phyloP scores from a whole-genome alignment of 2,888 invertebrate species.

The Timema podura region DNA sequence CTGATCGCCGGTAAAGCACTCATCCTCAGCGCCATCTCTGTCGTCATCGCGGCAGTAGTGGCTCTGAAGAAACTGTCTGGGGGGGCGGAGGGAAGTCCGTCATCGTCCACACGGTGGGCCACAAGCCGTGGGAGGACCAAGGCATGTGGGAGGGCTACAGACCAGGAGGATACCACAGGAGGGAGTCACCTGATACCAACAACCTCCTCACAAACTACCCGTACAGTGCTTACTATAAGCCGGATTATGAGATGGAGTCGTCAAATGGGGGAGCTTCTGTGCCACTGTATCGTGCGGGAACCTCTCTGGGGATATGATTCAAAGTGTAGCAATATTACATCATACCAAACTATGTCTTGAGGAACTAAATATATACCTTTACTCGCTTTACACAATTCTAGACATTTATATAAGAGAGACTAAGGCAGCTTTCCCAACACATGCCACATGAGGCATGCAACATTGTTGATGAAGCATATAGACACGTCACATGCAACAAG shows the following conservation, averaged over 20 bases:
- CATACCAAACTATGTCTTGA: too few relatives aligned
- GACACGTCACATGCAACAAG: too few relatives aligned
- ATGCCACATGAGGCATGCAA: too few relatives aligned
- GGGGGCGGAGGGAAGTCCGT: slow-evolving; percentile 38
- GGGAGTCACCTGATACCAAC: not conserved
- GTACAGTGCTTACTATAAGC: not conserved
- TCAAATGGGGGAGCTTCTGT: too few relatives aligned
- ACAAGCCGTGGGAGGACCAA: not conserved
- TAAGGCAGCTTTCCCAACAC: too few relatives aligned
- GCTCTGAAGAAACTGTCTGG: slow-evolving; percentile 57
- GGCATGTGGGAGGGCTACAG: not conserved
- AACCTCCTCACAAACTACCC: not conserved
- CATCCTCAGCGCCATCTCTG: slow-evolving; percentile 71
- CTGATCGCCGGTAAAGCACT: slow-evolving; percentile 72
- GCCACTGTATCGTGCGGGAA: too few relatives aligned
- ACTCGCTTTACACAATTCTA: too few relatives aligned
- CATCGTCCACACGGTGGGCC: slow-evolving; percentile 33
- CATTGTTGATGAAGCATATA: too few relatives aligned
- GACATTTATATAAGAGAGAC: too few relatives aligned
- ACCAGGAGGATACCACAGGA: not conserved
- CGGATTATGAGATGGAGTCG: not conserved
- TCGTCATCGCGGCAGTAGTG: slow-evolving; percentile 65
- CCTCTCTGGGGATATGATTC: too few relatives aligned
- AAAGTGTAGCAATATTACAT: too few relatives aligned
- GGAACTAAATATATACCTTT: too few relatives aligned